Evolutionary conservation across 2,888 invertebrate species (phyloP), one percentile per base, ranked within the genome.

Genomic region (Petrolisthes cinctipes): DNA sequence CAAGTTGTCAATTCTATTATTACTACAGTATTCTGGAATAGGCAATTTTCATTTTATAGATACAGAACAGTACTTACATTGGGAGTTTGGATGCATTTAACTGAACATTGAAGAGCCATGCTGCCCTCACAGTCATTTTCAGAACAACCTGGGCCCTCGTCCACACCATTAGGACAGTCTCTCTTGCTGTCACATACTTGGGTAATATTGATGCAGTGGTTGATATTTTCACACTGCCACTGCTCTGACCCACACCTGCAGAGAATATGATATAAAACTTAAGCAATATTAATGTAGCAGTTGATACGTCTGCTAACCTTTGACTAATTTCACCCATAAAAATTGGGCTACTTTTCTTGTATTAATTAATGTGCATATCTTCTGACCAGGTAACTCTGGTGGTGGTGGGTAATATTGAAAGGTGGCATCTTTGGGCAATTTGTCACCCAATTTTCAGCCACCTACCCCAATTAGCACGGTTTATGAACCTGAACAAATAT

Each of bases 131-230:
- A 97, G 92, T 97, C 96, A 0, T 95, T 95, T 82, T 97, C 94
- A 92, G 96, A 97, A 92, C 99, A 99, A 83, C 96, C 96, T 9
- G 96, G 95, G 68, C 99, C 98, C 94, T 99, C 99, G 92, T 98
- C 98, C 0, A 95, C 95, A 0, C 97, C 97, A 92, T 97, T 97
- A 0, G 99, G 99, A 93, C 99, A 99, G 92, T 92, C 92, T 11
- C 94, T 93, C 68, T 95, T 96, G 5, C 95, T 95, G 92, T 99
- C 97, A 93, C 99, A 99, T 0, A 99, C 97, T 91, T 95, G 95
- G 0, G 97, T 96, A 17, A 96, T 93, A 92, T 98, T 97, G 80
- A 99, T 95, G 92, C 99, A 99, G 54, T 73, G 14, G 7, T 83
- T 51, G 95, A 92, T 91, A 82, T 92, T 96, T 0, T 98, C 97